Evolutionary conservation across 2,797 vertebrate genomes (phyloP), one percentile per base, ranked within the genome.

Genomic region (Accipiter badius): DNA sequence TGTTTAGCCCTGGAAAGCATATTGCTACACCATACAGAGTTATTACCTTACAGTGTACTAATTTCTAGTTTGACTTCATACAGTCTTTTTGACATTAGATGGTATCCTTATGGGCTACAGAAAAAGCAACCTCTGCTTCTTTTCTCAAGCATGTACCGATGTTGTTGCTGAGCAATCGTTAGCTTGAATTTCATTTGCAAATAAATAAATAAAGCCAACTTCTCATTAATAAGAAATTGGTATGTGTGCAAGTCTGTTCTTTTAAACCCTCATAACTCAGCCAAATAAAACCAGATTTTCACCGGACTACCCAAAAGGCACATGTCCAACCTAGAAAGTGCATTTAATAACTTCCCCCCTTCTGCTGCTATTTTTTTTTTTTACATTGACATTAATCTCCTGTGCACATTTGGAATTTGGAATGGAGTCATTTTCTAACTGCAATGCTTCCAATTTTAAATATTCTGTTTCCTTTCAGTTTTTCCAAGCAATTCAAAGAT

Each of bases 401-500:
- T 97, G 84, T 97, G 96, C 97, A 95, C 96, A 95, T 98, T 97
- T 92, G 95, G 94, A 97, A 96, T 98, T 93, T 97, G 97, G 94
- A 97, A 97, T 94, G 96, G 97, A 98, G 96, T 98, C 58, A 96
- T 97, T 98, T 98, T 97, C 95, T 96, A 96, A 81, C 86, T 90
- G 93, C 89, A 88, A 92, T 95, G 94, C 97, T 97, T 97, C 97
- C 97, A 98, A 96, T 97, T 98, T 98, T 97, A 97, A 98, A 98
- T 97, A 96, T 96, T 97, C 97, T 97, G 93, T 97, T 97, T 98
- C 96, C 97, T 97, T 97, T 97, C 96, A 90, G 93, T 96, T 97
- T 98, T 97, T 97, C 97, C 96, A 97, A 96, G 97, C 97, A 97
- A 98, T 98, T 98, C 98, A 98, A 98, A 98, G 98, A 99, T 99